Conservation (phyloP, 2,113 vertebrate species). For the Aldabrachelys gigantea region DNA sequence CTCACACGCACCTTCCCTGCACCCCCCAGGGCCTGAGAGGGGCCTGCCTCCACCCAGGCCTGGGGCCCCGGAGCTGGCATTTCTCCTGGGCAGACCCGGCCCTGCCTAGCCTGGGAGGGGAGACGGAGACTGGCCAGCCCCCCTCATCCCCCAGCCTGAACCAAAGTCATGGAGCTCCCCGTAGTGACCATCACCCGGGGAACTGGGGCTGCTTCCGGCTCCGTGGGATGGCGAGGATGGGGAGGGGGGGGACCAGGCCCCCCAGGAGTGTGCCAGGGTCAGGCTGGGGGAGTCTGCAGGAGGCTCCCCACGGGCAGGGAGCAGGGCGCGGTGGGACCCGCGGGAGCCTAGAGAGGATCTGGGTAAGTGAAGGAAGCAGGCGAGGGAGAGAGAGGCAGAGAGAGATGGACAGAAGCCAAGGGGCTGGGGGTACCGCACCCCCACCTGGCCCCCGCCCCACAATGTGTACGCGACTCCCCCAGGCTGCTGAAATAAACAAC, state of each 20-base stretch:
- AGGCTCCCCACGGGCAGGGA: neutral
- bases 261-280: neutral
- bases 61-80: slow-evolving; percentile 31
- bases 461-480: slow-evolving; percentile 52
- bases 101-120: neutral
- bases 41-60: neutral
- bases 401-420: slow-evolving; percentile 71
- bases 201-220: neutral
- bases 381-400: slow-evolving; percentile 69
- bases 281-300: no score
- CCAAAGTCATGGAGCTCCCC: neutral
- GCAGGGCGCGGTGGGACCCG: slow-evolving; percentile 52
- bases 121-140: neutral
- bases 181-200: neutral
- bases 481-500: slow-evolving; percentile 80
- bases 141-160: accelerated
- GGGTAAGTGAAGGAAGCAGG: slow-evolving; percentile 78
- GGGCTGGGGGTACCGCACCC: slow-evolving; percentile 56
- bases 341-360: slow-evolving; percentile 69
- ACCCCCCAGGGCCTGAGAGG: neutral
- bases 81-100: neutral
- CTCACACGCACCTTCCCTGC: neutral
- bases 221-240: neutral
- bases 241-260: slow-evolving; percentile 13
- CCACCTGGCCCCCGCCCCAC: slow-evolving; percentile 56